Conservation (phyloP, 1,140 invertebrate species). For the Drosophila orena region DNA sequence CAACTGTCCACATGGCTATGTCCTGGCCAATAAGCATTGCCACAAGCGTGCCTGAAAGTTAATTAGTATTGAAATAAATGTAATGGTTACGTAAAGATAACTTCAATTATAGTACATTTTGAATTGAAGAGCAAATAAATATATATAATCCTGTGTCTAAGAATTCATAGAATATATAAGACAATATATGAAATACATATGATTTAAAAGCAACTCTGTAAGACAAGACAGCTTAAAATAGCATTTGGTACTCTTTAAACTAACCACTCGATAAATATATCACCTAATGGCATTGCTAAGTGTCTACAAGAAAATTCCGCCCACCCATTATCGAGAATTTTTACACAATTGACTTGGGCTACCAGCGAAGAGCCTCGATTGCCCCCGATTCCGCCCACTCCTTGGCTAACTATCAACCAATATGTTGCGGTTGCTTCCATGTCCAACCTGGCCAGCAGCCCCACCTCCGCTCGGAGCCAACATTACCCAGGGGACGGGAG, state of each 20-base stretch:
- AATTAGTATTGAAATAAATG: too few relatives aligned
- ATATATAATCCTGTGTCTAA: too few relatives aligned
- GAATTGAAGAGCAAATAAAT: too few relatives aligned
- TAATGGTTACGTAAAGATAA: too few relatives aligned
- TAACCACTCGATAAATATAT: too few relatives aligned
- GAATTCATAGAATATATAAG: too few relatives aligned
- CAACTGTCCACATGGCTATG: slow-evolving; percentile 67
- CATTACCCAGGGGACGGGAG: slow-evolving; percentile 23
- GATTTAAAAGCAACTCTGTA: too few relatives aligned
- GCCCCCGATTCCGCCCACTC: neutral
- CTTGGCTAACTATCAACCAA: slow-evolving; percentile 42
- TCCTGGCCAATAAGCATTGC: slow-evolving; percentile 74
- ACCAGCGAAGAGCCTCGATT: neutral
- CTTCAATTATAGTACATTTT: too few relatives aligned
- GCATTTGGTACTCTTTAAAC: too few relatives aligned
- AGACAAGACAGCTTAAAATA: too few relatives aligned
- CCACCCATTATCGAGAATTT: neutral
- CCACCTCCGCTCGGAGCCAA: slow-evolving; percentile 4
- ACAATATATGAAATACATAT: too few relatives aligned
- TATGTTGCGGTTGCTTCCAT: slow-evolving; percentile 40
- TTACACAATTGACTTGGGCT: neutral
- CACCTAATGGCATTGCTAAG: too few relatives aligned
- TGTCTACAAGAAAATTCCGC: neutral
- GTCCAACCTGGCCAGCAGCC: slow-evolving; percentile 15
- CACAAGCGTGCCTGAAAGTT: slow-evolving; percentile 59